A percentile compares a stretch with the other conserved stretches of the same genome.
Conservation (phyloP, 1,140 invertebrate species). For the Trichomalopsis sarcophagae region DNA sequence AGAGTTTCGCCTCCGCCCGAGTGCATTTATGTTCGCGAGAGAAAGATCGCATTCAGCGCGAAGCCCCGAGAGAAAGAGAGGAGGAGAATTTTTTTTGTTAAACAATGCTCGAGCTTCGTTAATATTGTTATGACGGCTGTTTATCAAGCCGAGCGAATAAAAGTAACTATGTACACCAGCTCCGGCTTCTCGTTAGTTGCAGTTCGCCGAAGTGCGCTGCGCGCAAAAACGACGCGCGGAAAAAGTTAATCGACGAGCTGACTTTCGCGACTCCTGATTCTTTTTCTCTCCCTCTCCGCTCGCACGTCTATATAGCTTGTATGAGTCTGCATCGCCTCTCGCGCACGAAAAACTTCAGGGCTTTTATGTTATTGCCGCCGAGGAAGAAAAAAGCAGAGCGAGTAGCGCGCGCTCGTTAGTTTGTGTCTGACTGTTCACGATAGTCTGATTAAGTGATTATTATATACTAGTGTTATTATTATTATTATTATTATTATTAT, state of each 20-base stretch:
- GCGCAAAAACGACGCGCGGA: background rate
- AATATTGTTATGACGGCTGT: background rate
- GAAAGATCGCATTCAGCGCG: no score
- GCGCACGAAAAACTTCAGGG: background rate
- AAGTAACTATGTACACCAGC: background rate
- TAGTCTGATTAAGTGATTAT: slow-evolving; percentile 13
- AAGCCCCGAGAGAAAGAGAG: no score
- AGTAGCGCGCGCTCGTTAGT: background rate
- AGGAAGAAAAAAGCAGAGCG: background rate
- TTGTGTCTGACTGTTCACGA: slow-evolving; percentile 12
- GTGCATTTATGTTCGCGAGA: background rate
- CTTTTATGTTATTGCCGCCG: background rate
- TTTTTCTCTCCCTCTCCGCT: background rate
- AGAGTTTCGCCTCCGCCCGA: background rate
- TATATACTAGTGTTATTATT: background rate
- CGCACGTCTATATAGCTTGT: background rate
- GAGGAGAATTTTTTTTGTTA: background rate
- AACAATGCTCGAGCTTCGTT: background rate
- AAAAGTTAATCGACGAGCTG: background rate
- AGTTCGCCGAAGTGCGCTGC: background rate
- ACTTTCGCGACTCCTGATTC: background rate
- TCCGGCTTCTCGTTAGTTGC: background rate
- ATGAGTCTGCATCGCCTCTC: background rate
- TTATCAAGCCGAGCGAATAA: background rate
- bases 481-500: no score